A percentile compares a stretch with the other conserved stretches of the same genome.
phyloP scores from a whole-genome alignment of 2,888 invertebrate genomes.

The Acheta domesticus region DNA sequence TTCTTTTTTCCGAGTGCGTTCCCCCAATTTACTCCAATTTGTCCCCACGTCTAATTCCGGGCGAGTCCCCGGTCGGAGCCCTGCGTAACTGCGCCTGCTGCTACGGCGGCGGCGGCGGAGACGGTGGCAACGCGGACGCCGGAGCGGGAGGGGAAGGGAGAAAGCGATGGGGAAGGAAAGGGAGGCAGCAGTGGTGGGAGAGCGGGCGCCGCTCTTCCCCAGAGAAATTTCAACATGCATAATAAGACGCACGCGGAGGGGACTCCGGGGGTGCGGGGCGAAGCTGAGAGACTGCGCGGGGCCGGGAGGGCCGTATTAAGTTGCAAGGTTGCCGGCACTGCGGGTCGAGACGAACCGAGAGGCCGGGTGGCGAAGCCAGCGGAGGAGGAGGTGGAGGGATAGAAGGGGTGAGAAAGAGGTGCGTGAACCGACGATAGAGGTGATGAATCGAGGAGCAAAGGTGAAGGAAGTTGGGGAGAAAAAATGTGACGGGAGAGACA shows the following conservation, averaged over 20 bases:
- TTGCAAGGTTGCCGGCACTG: constrained; percentile 5
- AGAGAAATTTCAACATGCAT: constrained; percentile 5
- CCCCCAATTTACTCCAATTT: constrained; percentile 4
- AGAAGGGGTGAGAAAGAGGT: too few relatives aligned
- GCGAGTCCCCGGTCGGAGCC: not conserved
- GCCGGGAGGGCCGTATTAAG: constrained; percentile 18
- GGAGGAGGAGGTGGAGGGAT: too few relatives aligned
- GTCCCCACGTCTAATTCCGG: constrained; percentile 5
- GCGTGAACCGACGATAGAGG: too few relatives aligned
- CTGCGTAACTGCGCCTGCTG: not conserved
- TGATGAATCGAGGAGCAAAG: too few relatives aligned
- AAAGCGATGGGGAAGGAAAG: not conserved
- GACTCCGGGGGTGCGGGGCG: not conserved
- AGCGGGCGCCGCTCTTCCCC: not conserved
- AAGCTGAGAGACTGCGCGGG: not conserved
- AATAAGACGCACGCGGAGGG: constrained; percentile 9
- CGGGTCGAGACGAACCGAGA: not conserved
- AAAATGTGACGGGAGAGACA: too few relatives aligned
- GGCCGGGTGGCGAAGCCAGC: too few relatives aligned
- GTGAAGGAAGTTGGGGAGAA: too few relatives aligned
- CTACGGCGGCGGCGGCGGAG: not conserved
- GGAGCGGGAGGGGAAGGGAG: not conserved
- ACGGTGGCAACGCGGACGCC: not conserved
- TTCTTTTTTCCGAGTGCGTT: constrained; percentile 18
- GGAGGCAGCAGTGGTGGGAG: not conserved